phyloP scores from a whole-genome alignment of 2,113 vertebrate species.

The Tursiops truncatus region DNA sequence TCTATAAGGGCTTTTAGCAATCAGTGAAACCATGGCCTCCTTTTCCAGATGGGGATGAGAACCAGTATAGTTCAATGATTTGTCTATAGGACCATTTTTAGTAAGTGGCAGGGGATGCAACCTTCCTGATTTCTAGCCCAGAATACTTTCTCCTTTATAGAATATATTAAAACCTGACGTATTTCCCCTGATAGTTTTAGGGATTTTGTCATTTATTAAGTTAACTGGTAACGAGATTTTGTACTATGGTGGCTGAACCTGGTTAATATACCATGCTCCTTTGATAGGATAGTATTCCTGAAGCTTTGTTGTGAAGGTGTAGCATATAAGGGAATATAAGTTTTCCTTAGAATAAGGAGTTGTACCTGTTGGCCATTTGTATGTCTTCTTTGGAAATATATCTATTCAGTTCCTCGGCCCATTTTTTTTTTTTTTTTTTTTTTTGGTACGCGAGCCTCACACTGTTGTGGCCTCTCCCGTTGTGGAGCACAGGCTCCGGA shows the following conservation, averaged over 20 bases:
- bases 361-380: not conserved
- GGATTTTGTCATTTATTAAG: constrained; percentile 8
- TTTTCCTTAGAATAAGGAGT: not conserved
- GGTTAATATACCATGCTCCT: not conserved
- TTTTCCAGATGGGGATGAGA: not conserved
- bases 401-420: not conserved
- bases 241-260: not conserved
- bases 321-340: not conserved
- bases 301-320: not conserved
- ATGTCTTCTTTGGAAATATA: not conserved
- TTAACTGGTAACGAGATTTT: not conserved
- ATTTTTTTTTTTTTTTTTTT: not conserved
- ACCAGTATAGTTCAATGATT: not conserved
- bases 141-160: not conserved
- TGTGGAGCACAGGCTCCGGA: too few relatives aligned
- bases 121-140: not conserved
- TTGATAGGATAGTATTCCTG: not conserved
- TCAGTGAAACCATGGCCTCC: not conserved
- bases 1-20: not conserved
- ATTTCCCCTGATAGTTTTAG: not conserved
- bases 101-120: not conserved
- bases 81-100: not conserved
- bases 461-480: too few relatives aligned
- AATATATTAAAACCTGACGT: not conserved
- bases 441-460: too few relatives aligned